These are phyloP conservation scores for Hypolimnas misippus DNA, from an alignment of 2,888 invertebrate species.

Conservation along the genomic window DNA sequence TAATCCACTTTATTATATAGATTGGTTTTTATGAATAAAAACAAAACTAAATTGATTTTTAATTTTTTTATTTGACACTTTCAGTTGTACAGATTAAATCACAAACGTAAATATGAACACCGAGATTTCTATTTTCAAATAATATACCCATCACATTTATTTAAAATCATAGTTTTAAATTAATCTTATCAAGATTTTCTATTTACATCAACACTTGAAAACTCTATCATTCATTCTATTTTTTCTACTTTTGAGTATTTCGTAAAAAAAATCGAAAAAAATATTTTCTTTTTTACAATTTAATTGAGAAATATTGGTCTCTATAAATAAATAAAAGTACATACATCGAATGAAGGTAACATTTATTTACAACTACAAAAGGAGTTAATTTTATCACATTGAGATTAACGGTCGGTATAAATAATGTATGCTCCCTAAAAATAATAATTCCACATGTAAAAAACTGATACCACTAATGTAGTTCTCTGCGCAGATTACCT, in stretches of 20 bases:
- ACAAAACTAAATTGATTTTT: conserved; percentile 14
- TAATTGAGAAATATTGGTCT: conserved; percentile 38
- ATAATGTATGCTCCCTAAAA: conserved; percentile 36
- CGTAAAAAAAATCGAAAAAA: conserved; percentile 28
- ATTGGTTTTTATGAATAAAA: conserved; percentile 12
- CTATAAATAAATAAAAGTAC: conserved; percentile 44
- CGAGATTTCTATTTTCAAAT: conserved; percentile 26
- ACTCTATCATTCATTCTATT: conserved; percentile 3
- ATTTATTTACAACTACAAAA: conserved; percentile 60
- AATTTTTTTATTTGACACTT: conserved; percentile 40
- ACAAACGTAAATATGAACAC: conserved; percentile 20
- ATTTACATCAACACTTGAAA: conserved; percentile 2
- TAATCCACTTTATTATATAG: too few relatives aligned
- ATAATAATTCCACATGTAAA: conserved; percentile 35
- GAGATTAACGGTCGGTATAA: conserved; percentile 52
- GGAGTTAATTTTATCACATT: conserved; percentile 60
- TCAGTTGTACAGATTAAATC: conserved; percentile 20
- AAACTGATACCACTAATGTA: conserved; percentile 24
- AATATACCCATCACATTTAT: conserved; percentile 26
- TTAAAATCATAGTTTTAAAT: conserved; percentile 5
- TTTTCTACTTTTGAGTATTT: conserved; percentile 21
- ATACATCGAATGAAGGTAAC: conserved; percentile 50
- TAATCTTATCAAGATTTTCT: not conserved
- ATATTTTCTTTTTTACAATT: conserved; percentile 24
- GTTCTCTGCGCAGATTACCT: conserved; percentile 41